Evolutionary conservation across 2,888 invertebrate genomes (phyloP).

Genomic region (Tenthredo livida): DNA sequence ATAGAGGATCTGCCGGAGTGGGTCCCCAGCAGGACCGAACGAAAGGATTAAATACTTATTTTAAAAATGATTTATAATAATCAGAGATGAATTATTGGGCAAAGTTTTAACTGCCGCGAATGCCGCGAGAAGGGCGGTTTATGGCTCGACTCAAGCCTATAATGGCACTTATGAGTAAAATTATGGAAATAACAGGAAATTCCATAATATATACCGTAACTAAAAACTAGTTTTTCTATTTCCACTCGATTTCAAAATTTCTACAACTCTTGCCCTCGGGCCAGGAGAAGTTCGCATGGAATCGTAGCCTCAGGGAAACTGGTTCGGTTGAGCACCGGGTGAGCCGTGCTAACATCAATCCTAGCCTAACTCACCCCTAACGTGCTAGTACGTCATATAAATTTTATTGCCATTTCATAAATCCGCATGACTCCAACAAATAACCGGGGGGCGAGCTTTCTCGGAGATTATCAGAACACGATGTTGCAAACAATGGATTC

Average conservation of each 20-base stretch:
- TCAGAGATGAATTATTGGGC: conserved; percentile 63
- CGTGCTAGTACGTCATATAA: conserved; percentile 72
- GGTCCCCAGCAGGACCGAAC: conserved; percentile 50
- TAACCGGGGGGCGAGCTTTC: conserved; percentile 61
- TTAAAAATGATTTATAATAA: conserved; percentile 66
- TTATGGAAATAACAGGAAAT: conserved; percentile 64
- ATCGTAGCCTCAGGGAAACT: not conserved
- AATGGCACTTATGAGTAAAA: conserved; percentile 63
- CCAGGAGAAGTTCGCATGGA: not conserved
- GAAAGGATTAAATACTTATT: conserved; percentile 69
- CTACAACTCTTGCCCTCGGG: not conserved
- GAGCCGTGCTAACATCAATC: conserved; percentile 66
- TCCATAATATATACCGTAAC: conserved; percentile 33
- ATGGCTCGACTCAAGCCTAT: conserved; percentile 63
- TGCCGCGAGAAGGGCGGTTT: conserved; percentile 64
- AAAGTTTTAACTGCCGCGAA: conserved; percentile 67
- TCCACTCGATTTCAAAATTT: conserved; percentile 53
- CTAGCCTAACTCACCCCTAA: conserved; percentile 68
- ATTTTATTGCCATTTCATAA: conserved; percentile 73
- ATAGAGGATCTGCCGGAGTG: not conserved
- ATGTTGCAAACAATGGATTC: conserved; percentile 39
- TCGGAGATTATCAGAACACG: conserved; percentile 64
- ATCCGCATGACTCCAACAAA: conserved; percentile 66
- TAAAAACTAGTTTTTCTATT: conserved; percentile 32
- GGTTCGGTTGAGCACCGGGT: conserved; percentile 40